Base-by-base conservation (phyloP, 2,113 vertebrate genomes). In the Machaerirhynchus nigripectus region DNA sequence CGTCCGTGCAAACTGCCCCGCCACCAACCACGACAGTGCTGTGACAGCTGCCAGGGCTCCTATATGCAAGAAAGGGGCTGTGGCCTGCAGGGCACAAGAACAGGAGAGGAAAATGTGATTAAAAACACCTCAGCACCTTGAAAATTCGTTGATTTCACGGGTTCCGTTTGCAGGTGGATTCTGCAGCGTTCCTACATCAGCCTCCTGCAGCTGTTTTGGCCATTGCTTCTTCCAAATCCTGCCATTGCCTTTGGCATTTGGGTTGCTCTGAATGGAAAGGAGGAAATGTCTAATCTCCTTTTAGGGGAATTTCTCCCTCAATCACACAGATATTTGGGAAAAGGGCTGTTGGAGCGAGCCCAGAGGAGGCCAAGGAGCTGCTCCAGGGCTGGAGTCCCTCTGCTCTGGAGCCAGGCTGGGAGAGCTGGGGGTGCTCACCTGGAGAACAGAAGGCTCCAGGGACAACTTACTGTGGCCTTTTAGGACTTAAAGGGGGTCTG, bases 31-130 rank as follows among this genome's bases (percentile, higher is more conserved):
- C 7, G 99, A 98, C 96, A 99, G 97, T 0, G 98, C 98, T 0
- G 99, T 99, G 87, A 98, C 85, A 0, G 98, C 98, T 3, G 96
- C 98, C 23, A 99, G 98, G 12, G 99, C 99, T 69, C 99, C 99
- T 35, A 99, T 96, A 79, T 99, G 99, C 95, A 99, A 97, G 95
- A 99, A 99, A 0, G 99, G 99, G 46, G 99, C 99, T 28, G 99
- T 99, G 56, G 99, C 99, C 99, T 99, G 95, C 35, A 44, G 31
- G 80, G 57, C 73, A 85, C 10, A 22, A 88, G 20, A 87, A 91
- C 1, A 82, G 21, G 15, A 91, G 33, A 74, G 8, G 26, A 35
- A 74, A 63, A 44, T 4, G 7, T 2, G 1, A 30, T 40, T 3
- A 55, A 15, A 63, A 65, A 33, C 20, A 30, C 0, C 10, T 7